Percentiles rank a stretch among this genome's conserved stretches.
Conservation (phyloP, 2,888 invertebrate species). For the Neocrepidodera transversa region DNA sequence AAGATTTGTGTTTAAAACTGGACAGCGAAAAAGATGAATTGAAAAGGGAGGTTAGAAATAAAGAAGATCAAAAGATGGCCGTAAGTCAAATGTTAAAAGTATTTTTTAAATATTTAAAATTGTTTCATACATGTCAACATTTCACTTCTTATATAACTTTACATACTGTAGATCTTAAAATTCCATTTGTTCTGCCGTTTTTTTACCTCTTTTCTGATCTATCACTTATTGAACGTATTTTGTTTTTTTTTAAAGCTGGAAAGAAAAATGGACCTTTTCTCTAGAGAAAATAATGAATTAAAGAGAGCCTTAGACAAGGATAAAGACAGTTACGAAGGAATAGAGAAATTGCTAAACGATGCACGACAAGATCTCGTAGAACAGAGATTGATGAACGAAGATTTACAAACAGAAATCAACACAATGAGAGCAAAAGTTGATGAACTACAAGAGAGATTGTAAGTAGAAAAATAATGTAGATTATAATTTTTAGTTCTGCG, state of each 20-base stretch:
- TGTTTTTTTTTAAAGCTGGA: constrained; percentile 62
- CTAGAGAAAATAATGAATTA: constrained; percentile 59
- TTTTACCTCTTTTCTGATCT: too few relatives aligned
- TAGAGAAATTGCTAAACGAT: constrained; percentile 65
- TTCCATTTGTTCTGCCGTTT: too few relatives aligned
- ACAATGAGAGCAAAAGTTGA: constrained; percentile 65
- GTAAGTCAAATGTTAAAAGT: constrained; percentile 54
- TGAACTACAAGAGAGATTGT: constrained; percentile 64
- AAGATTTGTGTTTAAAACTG: constrained; percentile 69
- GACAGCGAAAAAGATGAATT: constrained; percentile 73
- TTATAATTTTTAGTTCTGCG: not conserved
- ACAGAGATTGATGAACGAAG: constrained; percentile 68
- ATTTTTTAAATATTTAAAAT: too few relatives aligned
- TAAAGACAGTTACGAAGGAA: constrained; percentile 62
- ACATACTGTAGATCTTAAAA: too few relatives aligned
- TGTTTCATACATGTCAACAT: too few relatives aligned
- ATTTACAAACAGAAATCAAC: constrained; percentile 69
- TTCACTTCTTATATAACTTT: too few relatives aligned
- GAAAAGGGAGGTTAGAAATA: constrained; percentile 62
- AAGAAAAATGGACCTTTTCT: constrained; percentile 61
- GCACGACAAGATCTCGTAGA: constrained; percentile 70
- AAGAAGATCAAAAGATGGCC: constrained; percentile 59
- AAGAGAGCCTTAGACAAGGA: constrained; percentile 60
- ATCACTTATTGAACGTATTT: too few relatives aligned
- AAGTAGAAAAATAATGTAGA: constrained; percentile 47